These are phyloP conservation scores for Rana temporaria DNA, from an alignment of 2,113 vertebrate species.

Conservation along the genomic window DNA sequence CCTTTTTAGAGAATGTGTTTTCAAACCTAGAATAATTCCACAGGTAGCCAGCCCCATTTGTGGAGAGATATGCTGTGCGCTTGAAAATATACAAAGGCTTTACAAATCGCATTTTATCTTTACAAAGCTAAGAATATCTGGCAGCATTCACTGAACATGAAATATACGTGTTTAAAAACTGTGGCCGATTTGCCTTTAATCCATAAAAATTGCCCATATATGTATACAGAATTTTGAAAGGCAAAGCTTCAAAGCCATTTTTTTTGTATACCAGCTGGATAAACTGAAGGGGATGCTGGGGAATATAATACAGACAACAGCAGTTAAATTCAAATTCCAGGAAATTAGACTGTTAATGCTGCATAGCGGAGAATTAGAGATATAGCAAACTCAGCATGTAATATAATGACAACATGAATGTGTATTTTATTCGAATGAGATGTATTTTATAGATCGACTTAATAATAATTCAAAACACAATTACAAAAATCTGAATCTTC, in stretches of 20 bases:
- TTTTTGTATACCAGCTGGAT: constrained; percentile 18
- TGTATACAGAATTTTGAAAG: constrained; percentile 37
- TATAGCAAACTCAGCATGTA: no score
- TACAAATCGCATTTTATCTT: constrained; percentile 11
- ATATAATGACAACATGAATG: no score
- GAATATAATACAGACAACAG: constrained; percentile 30
- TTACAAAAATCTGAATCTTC: no score
- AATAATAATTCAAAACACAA: no score
- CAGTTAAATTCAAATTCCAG: not conserved
- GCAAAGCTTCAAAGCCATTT: constrained; percentile 29
- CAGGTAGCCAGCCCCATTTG: not conserved
- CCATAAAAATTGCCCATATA: constrained; percentile 32
- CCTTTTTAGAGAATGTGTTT: no score
- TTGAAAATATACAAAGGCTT: not conserved
- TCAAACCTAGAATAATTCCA: not conserved
- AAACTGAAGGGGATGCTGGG: constrained; percentile 15
- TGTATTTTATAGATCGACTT: no score
- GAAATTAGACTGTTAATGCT: not conserved
- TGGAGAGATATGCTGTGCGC: not conserved
- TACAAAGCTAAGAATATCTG: constrained; percentile 19
- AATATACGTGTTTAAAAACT: constrained; percentile 23
- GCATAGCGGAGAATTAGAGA: no score
- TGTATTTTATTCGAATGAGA: no score
- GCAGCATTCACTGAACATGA: constrained; percentile 8
- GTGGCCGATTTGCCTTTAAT: constrained; percentile 51